Base-by-base conservation (phyloP, 1,140 invertebrate species). In the Ceratoteleas bidentatus region DNA sequence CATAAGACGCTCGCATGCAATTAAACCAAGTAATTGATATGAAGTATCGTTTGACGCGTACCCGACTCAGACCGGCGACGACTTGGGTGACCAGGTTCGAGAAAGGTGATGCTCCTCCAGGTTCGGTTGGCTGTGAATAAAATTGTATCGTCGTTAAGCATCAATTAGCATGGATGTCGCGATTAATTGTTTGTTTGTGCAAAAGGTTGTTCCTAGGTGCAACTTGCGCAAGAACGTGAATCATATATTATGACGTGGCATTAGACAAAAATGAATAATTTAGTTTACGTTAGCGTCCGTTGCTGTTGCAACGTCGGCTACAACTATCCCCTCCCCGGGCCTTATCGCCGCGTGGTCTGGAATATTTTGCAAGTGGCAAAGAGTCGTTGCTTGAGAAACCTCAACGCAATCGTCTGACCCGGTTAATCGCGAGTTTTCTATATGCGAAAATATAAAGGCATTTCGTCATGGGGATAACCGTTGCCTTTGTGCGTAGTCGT, bases 1-100 rank as follows among this genome's bases (percentile, higher is more conserved):
- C 36, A 15, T 47, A 62, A n/a, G n/a, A 54, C 45, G 38, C 47
- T 69, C 10, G 50, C 57, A 8, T 32, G 32, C 24, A 56, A 65
- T 64, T 16, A 38, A 52, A 24, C 8, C 33, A 36, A 9, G 47
- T 53, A 64, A 68, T 68, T 64, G 58, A 49, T 49, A 36, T 58
- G 13, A 43, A 24, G 47, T 74, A 85, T 38, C n/a, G n/a, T n/a
- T n/a, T n/a, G n/a, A n/a, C n/a, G n/a, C 89, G 0, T 88, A 91
- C 90, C 86, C 76, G 87, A 49, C 89, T 89, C 0, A 91, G 83
- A 34, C 73, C 75, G 43, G 90, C 81, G 10, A 89, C 60, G 13
- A 90, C 62, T 80, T 85, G 78, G 6, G 90, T 83, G 13, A 89
- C 38, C n/a, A 91, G 43, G 4, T 45, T 82, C 7, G 90, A 83